These are phyloP conservation scores for Malthinus flaveolus DNA, from an alignment of 2,888 invertebrate genomes.

Conservation along the genomic window DNA sequence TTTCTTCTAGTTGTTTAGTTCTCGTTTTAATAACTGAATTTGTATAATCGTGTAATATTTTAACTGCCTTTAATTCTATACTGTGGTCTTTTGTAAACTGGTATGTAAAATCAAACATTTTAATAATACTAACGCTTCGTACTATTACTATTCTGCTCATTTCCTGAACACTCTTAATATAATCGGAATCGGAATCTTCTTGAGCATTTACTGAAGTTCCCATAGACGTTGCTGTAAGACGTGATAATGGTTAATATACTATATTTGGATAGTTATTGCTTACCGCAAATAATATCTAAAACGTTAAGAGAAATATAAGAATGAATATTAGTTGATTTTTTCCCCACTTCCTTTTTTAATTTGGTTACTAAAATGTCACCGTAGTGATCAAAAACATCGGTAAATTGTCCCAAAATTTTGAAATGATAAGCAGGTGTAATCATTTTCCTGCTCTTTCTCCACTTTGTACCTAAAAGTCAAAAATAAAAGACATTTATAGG, in stretches of 20 bases:
- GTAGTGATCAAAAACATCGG: conserved; percentile 70
- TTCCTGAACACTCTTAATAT: conserved; percentile 70
- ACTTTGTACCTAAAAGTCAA: conserved; percentile 52
- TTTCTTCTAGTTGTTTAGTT: conserved; percentile 32
- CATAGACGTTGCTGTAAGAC: conserved; percentile 79
- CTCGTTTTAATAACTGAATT: conserved; percentile 59
- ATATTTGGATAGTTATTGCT: conserved; percentile 27
- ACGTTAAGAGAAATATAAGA: conserved; percentile 63
- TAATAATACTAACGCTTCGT: conserved; percentile 52
- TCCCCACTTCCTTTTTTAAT: conserved; percentile 51
- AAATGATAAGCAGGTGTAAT: conserved; percentile 81
- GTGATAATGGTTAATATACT: neutral
- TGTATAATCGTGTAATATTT: conserved; percentile 58
- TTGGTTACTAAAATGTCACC: conserved; percentile 61
- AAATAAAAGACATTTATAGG: too few species aligned
- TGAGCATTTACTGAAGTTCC: conserved; percentile 76
- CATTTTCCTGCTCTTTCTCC: conserved; percentile 70
- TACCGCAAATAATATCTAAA: conserved; percentile 67
- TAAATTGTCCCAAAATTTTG: conserved; percentile 72
- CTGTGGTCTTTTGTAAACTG: conserved; percentile 62
- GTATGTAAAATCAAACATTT: conserved; percentile 54
- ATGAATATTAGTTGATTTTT: conserved; percentile 61
- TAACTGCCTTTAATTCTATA: conserved; percentile 56
- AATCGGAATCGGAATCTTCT: conserved; percentile 66
- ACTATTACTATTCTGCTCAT: conserved; percentile 40